These are phyloP conservation scores for Campoplex capitator DNA, from an alignment of 2,888 invertebrate species.

Conservation along the genomic window DNA sequence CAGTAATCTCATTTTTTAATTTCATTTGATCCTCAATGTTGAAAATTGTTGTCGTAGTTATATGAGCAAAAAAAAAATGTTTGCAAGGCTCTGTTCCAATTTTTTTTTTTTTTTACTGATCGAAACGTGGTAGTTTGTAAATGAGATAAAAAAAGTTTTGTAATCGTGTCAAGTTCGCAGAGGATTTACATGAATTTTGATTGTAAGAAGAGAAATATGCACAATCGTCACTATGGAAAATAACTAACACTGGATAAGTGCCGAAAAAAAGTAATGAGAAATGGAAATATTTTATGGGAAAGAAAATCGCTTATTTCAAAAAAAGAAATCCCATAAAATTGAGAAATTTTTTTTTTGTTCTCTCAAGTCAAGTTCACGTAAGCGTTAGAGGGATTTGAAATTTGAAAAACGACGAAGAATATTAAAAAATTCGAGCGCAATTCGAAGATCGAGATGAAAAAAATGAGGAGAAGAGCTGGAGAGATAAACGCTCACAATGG, in stretches of 20 bases:
- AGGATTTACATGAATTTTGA: neutral
- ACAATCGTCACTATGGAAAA: neutral
- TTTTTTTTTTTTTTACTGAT: too few species aligned
- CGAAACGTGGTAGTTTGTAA: too few species aligned
- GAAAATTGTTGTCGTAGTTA: neutral
- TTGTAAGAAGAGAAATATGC: neutral
- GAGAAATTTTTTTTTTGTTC: neutral
- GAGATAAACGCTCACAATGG: slow-evolving; percentile 58
- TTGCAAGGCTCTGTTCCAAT: too few species aligned
- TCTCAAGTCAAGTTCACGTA: neutral
- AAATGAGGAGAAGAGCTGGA: neutral
- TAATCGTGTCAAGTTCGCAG: neutral
- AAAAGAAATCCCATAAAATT: neutral
- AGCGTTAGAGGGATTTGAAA: neutral
- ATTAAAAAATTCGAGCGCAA: neutral
- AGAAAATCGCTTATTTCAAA: neutral
- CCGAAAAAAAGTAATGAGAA: neutral
- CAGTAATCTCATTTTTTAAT: neutral
- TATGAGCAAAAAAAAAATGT: neutral
- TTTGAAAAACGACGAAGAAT: neutral
- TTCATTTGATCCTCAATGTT: neutral
- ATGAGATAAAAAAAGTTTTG: too few species aligned
- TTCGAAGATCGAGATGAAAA: slow-evolving; percentile 14
- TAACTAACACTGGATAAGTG: neutral
- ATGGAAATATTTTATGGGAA: neutral